Evolutionary conservation across 2,113 vertebrate species (phyloP).

Genomic region (Helogale parvula): DNA sequence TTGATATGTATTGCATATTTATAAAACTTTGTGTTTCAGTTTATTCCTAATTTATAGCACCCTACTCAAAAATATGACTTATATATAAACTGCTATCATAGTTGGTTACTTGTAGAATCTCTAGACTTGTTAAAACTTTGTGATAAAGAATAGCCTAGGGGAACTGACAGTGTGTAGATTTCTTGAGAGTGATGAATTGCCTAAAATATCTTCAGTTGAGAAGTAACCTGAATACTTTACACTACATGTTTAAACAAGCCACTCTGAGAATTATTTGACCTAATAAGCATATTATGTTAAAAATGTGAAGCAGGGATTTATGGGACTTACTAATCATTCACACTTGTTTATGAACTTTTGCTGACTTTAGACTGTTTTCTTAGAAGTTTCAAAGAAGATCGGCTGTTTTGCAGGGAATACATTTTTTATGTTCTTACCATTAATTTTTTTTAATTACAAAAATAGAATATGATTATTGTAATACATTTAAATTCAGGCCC

Average conservation of each 20-base stretch:
- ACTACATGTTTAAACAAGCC: neutral
- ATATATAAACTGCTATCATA: neutral
- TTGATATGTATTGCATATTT: neutral
- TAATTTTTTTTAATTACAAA: neutral
- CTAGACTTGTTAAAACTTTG: neutral
- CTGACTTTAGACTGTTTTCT: neutral
- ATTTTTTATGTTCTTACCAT: neutral
- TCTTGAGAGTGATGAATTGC: slow-evolving; percentile 37
- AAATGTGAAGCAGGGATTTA: neutral
- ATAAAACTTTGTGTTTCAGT: slow-evolving; percentile 19
- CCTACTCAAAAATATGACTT: neutral
- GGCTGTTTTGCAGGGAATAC: neutral
- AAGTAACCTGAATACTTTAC: neutral
- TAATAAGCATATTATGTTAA: neutral
- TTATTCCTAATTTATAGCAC: slow-evolving; percentile 9
- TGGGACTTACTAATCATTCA: neutral
- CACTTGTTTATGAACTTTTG: neutral
- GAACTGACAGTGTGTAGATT: neutral
- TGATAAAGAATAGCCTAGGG: neutral
- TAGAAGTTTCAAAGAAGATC: neutral
- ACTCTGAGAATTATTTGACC: slow-evolving; percentile 31
- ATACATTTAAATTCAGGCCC: neutral
- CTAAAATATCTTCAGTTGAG: neutral
- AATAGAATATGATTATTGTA: neutral
- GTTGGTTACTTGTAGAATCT: slow-evolving; percentile 18